Percentiles rank a stretch among this genome's conserved stretches.
phyloP scores from a whole-genome alignment of 2,797 vertebrate genomes.

The Sebastes ruberrimus region DNA sequence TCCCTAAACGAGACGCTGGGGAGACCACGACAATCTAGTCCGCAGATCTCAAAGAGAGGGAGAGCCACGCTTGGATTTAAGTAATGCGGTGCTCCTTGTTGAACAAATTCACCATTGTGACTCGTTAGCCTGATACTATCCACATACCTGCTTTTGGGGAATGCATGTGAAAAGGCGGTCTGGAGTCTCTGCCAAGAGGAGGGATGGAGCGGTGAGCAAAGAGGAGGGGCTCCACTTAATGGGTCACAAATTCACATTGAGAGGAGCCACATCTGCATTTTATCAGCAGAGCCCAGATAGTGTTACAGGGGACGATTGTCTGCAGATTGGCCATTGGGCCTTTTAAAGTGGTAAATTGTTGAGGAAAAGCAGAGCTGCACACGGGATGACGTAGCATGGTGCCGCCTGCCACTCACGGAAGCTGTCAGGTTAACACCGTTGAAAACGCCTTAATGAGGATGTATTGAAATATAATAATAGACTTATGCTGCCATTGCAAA shows the following conservation, averaged over 20 bases:
- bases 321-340: conserved; percentile 93
- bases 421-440: conserved; percentile 63
- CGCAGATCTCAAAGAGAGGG: conserved; percentile 75
- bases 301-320: conserved; percentile 97
- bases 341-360: conserved; percentile 94
- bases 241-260: conserved; percentile 94
- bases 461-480: background rate
- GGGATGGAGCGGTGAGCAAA: conserved; percentile 71
- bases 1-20: conserved; percentile 77
- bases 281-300: conserved; percentile 97
- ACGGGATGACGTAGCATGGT: conserved; percentile 60
- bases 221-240: conserved; percentile 76
- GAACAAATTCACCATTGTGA: conserved; percentile 84
- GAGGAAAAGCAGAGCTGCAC: conserved; percentile 92
- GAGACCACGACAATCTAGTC: conserved; percentile 75
- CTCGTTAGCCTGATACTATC: conserved; percentile 79
- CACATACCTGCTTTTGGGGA: conserved; percentile 82
- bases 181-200: conserved; percentile 70
- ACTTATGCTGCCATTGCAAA: background rate
- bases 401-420: conserved; percentile 61
- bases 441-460: conserved; percentile 27
- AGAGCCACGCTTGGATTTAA: conserved; percentile 79
- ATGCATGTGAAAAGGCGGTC: conserved; percentile 74
- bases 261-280: conserved; percentile 96
- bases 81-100: conserved; percentile 79